Evolutionary conservation across 2,888 invertebrate genomes (phyloP).

Genomic region (Aethes cnicana): DNA sequence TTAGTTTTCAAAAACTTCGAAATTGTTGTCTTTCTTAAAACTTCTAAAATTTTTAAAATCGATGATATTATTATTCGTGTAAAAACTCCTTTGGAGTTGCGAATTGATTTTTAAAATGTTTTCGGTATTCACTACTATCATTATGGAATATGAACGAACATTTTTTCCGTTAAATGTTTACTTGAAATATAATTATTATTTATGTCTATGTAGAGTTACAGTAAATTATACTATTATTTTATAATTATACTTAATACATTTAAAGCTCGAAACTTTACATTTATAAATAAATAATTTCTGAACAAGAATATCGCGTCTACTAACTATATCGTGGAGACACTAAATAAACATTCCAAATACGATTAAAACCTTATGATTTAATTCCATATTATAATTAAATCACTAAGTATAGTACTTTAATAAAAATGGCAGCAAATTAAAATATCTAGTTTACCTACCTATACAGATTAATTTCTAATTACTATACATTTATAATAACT

Average conservation of each 20-base stretch:
- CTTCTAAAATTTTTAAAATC: slow-evolving; percentile 26
- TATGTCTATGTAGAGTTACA: not conserved
- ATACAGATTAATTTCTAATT: not conserved
- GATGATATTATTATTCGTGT: not conserved
- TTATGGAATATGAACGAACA: too few relatives aligned
- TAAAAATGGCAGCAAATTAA: slow-evolving; percentile 22
- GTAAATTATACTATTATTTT: not conserved
- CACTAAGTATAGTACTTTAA: not conserved
- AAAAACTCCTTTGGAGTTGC: not conserved
- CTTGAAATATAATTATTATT: not conserved
- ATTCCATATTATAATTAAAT: not conserved
- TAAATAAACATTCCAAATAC: slow-evolving; percentile 5
- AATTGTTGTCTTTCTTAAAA: slow-evolving; percentile 13
- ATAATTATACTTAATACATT: slow-evolving; percentile 27
- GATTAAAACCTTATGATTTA: slow-evolving; percentile 5
- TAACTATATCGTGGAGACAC: slow-evolving; percentile 2
- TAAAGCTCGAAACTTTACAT: slow-evolving; percentile 22
- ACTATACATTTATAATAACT: not conserved
- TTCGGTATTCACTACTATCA: too few relatives aligned
- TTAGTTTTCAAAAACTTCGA: slow-evolving; percentile 24
- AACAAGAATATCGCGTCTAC: slow-evolving; percentile 1
- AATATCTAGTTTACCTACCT: not conserved
- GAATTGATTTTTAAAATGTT: too few relatives aligned
- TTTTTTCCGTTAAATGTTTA: not conserved
- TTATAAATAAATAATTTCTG: slow-evolving; percentile 5